Evolutionary conservation across 2,797 vertebrate genomes (phyloP), one percentile per base, ranked within the genome.

Genomic region (Uromys caudimaculatus): DNA sequence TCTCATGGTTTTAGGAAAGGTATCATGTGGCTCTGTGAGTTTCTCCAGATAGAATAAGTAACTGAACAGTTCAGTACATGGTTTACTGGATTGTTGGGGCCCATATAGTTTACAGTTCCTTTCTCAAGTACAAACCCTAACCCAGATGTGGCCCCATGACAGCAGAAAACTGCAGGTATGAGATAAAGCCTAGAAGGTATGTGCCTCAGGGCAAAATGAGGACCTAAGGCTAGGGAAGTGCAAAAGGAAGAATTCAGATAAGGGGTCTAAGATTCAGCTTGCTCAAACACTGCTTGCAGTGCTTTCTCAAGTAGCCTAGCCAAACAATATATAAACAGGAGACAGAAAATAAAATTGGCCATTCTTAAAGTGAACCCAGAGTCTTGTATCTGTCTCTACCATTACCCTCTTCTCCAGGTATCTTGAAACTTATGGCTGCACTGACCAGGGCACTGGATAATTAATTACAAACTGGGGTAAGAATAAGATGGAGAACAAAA

Each of bases 51-150:
- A 12, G 32, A 73, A 12, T 7, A 58, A 41, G 47, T 85, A 62
- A 35, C 2, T 60, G 67, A 58, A 73, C 38, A 88, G 41, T 41
- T 79, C 85, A 90, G 69, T 50, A 94, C 92, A 75, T 88, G 89
- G 58, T 19, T 35, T 29, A 1, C 56, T 35, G 56, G 75, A 29
- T 56, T 60, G 14, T 60, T 60, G 56, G 56, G 38, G 56, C 2
- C 38, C n/a, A 58, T 27, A 83, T 27, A 11, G 56, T 44, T 58
- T 24, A 82, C n/a, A 82, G 79, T 82, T 58, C 17, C 79, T 60
- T 83, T 60, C 24, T 83, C 24, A 62, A 60, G 78, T 44, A 83
- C 14, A 83, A 60, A 60, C 56, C 35, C 56, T 32, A 58, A 44
- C 38, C 56, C 14, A 41, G 81, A 60, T 83, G 16, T 29, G 56